A percentile compares a stretch with the other conserved stretches of the same genome.
Conservation (phyloP, 2,113 vertebrate genomes). For the Acanthisitta chloris region DNA sequence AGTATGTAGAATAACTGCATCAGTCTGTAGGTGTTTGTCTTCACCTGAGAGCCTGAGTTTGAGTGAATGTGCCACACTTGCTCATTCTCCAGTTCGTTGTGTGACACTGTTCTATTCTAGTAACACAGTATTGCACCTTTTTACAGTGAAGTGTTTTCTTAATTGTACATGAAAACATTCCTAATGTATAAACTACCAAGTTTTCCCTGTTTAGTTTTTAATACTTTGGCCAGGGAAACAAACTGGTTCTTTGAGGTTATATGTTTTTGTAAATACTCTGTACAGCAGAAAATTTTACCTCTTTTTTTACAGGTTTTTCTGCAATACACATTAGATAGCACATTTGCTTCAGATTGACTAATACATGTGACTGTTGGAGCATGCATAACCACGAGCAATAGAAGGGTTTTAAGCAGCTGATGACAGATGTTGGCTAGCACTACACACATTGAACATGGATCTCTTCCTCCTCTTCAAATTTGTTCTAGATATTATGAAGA, state of each 20-base stretch:
- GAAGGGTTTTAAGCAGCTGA: neutral
- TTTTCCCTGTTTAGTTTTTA: constrained; percentile 36
- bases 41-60: neutral
- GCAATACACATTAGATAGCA: neutral
- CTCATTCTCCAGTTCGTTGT: neutral
- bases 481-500: neutral
- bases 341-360: neutral
- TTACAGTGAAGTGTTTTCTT: constrained; percentile 37
- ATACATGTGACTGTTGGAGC: neutral
- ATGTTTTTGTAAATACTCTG: constrained; percentile 43
- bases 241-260: constrained; percentile 50
- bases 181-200: constrained; percentile 35
- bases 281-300: neutral
- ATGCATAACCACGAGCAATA: neutral
- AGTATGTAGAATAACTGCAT: neutral
- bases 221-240: constrained; percentile 44
- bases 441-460: no score
- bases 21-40: neutral
- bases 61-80: neutral
- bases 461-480: neutral
- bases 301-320: neutral
- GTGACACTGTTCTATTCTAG: neutral
- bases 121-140: constrained; percentile 11
- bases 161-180: constrained; percentile 55
- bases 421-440: neutral